Base-by-base conservation (phyloP, 1,140 invertebrate species). In the Drosophila arawakana region DNA sequence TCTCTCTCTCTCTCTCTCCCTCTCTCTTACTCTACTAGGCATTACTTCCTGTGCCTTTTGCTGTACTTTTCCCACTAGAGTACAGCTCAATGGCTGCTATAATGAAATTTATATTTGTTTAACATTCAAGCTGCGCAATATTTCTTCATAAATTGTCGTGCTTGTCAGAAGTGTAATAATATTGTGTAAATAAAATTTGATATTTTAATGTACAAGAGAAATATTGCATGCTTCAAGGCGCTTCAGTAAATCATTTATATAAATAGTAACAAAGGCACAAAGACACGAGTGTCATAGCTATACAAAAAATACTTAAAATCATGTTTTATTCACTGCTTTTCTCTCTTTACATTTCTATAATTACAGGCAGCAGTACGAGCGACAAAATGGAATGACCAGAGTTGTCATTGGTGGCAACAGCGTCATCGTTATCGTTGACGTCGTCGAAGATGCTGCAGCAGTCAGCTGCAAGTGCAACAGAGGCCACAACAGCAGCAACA, bases 361-460 rank as follows among this genome's bases (percentile, higher is more conserved):
- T 34, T 69, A 57, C 44, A 58, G 52, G 54, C 62, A 62, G 52
- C 67, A 60, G 50, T 55, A 7, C 1, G 7, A 37, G 7, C 50
- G 47, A 10, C 47, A 79, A 66, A 43, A 86, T 86, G 83, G 76
- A 88, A 86, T 86, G 83, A 86, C 76, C 76, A 30, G 5, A 74
- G 49, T 49, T 63, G 35, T 34, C 37, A 61, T 21, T 63, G 80
- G 68, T 79, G 69, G 73, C 73, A 25, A 50, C 37, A 61, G 34
- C 65, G 46, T 58, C 61, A 58, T 58, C 57, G 57, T 62, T 37
- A 11, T 35, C 57, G 52, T 47, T 55, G 73, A 34, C 68, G 44
- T 58, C 68, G 44, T 58, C 61, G 79, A 86, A 79, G 63, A 82
- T 86, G 82, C 79, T 86, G 83, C 73, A 85, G 57, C 82, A 88